Conservation (phyloP, 2,113 vertebrate genomes). For the Pseudorectes ferrugineus region DNA sequence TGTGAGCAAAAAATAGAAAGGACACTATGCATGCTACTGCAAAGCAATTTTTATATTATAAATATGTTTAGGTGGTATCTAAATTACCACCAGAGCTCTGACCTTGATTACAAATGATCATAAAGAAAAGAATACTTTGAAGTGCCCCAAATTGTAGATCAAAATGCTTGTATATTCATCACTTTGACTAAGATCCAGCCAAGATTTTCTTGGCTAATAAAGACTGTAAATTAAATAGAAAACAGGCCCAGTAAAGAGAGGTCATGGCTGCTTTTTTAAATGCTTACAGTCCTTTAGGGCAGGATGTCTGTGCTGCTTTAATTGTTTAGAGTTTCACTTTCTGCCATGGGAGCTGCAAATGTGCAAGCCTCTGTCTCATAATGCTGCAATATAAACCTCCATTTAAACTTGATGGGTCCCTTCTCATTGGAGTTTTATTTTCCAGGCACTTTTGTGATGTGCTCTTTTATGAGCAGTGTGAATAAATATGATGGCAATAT, state of each 20-base stretch:
- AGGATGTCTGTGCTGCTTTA: constrained; percentile 52
- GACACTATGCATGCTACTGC: not conserved
- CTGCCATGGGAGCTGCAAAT: constrained; percentile 36
- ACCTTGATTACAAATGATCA: constrained; percentile 38
- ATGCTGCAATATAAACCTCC: constrained; percentile 27
- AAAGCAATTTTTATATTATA: not conserved
- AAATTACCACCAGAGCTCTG: constrained; percentile 43
- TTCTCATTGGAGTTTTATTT: constrained; percentile 46
- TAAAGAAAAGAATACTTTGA: constrained; percentile 54
- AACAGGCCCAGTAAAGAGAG: constrained; percentile 42
- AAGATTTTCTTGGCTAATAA: constrained; percentile 61
- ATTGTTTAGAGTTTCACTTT: constrained; percentile 54
- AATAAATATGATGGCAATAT: constrained; percentile 30
- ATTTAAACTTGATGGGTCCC: constrained; percentile 68
- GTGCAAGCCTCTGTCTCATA: constrained; percentile 14
- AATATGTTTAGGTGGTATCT: constrained; percentile 30
- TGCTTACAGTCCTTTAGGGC: constrained; percentile 14
- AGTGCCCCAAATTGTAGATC: not conserved
- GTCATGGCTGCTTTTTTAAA: constrained; percentile 53
- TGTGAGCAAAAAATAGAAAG: not conserved
- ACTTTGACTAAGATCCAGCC: constrained; percentile 25
- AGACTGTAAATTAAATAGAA: constrained; percentile 52
- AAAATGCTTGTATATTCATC: constrained; percentile 44
- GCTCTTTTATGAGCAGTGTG: constrained; percentile 22
- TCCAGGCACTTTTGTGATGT: constrained; percentile 9